A percentile compares a stretch with the other conserved stretches of the same genome.
These are phyloP conservation scores for Oscheius onirici DNA, from an alignment of 2,888 invertebrate species.

Conservation along the genomic window DNA sequence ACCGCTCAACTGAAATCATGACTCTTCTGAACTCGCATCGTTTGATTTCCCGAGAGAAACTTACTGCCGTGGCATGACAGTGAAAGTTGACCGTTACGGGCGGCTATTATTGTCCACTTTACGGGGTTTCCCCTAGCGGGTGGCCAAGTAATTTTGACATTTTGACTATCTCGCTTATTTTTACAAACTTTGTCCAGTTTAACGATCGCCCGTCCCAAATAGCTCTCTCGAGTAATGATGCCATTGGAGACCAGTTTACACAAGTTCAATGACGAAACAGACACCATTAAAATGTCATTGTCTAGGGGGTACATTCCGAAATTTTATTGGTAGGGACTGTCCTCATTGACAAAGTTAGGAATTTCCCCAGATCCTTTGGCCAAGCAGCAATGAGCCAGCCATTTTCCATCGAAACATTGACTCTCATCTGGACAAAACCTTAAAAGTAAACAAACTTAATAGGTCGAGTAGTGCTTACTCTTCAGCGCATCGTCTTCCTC, in stretches of 20 bases:
- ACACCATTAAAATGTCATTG: too few species aligned
- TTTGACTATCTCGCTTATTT: background rate
- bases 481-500: slow-evolving; percentile 19
- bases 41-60: too few species aligned
- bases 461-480: background rate
- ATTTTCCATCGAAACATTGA: slow-evolving; percentile 24
- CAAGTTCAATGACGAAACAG: too few species aligned
- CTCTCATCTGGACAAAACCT: slow-evolving; percentile 28
- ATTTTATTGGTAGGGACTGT: slow-evolving; percentile 13
- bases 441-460: background rate
- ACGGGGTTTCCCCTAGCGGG: too few species aligned
- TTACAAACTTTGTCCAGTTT: background rate
- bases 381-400: slow-evolving; percentile 25
- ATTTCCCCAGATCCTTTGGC: slow-evolving; percentile 3
- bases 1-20: too few species aligned
- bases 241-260: background rate
- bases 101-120: too few species aligned
- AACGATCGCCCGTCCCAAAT: background rate
- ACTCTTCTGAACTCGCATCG: too few species aligned
- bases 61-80: too few species aligned
- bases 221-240: background rate
- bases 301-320: too few species aligned
- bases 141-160: background rate
- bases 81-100: too few species aligned
- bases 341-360: slow-evolving; percentile 1